Evolutionary conservation across 1,140 invertebrate genomes (phyloP).

Genomic region (Cotesia typhae): DNA sequence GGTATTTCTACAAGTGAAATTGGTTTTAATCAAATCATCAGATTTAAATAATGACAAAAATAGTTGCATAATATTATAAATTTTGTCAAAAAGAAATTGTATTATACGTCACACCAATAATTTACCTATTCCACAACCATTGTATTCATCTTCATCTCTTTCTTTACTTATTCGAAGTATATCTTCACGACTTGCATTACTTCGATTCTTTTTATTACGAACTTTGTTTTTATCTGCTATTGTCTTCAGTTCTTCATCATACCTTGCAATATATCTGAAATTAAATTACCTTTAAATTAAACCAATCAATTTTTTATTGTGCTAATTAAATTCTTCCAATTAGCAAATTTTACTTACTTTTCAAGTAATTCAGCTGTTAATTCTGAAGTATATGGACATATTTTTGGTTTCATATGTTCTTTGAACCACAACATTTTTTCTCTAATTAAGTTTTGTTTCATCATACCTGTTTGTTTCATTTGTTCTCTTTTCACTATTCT

Average conservation of each 20-base stretch:
- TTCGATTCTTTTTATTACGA: slow-evolving; percentile 74
- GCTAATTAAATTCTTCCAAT: slow-evolving; percentile 40
- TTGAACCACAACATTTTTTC: slow-evolving; percentile 79
- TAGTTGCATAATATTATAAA: slow-evolving; percentile 29
- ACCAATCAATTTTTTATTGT: slow-evolving; percentile 28
- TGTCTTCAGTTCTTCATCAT: slow-evolving; percentile 80
- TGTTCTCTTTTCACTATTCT: slow-evolving; percentile 72
- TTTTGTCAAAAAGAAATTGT: slow-evolving; percentile 36
- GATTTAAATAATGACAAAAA: slow-evolving; percentile 22
- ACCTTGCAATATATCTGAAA: slow-evolving; percentile 69
- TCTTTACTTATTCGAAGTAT: slow-evolving; percentile 77
- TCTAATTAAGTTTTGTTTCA: slow-evolving; percentile 76
- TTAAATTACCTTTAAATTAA: slow-evolving; percentile 1
- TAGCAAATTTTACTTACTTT: slow-evolving; percentile 59
- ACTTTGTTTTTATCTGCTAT: slow-evolving; percentile 79
- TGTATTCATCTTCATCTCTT: slow-evolving; percentile 74
- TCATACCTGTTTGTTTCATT: slow-evolving; percentile 69
- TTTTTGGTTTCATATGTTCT: slow-evolving; percentile 68
- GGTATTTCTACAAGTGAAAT: slow-evolving; percentile 68
- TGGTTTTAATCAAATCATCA: slow-evolving; percentile 3
- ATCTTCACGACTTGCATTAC: slow-evolving; percentile 79
- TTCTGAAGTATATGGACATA: slow-evolving; percentile 67
- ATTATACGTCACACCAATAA: background rate
- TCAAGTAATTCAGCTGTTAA: slow-evolving; percentile 70
- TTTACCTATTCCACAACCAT: slow-evolving; percentile 76